phyloP scores from a whole-genome alignment of 2,113 vertebrate genomes.

The Smithornis capensis region DNA sequence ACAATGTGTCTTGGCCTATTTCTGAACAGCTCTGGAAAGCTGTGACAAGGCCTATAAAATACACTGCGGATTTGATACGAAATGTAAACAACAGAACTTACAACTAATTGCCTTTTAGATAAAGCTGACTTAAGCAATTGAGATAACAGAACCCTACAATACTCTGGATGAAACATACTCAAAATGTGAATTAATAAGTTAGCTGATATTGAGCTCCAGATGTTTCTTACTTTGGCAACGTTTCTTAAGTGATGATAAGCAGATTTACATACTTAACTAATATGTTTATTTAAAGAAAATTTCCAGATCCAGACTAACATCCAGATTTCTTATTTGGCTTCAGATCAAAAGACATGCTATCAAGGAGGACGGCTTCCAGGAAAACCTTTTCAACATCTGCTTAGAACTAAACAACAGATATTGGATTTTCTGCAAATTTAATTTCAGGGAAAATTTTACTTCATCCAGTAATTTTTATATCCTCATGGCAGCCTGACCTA shows the following conservation, averaged over 20 bases:
- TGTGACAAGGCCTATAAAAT: background rate
- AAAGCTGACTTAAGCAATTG: slow-evolving; percentile 74
- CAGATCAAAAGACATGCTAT: slow-evolving; percentile 74
- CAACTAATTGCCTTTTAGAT: slow-evolving; percentile 65
- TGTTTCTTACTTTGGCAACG: slow-evolving; percentile 72
- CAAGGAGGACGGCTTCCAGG: slow-evolving; percentile 66
- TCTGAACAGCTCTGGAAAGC: slow-evolving; percentile 13
- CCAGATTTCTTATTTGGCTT: slow-evolving; percentile 78
- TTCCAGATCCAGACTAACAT: slow-evolving; percentile 77
- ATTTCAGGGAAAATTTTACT: slow-evolving; percentile 71
- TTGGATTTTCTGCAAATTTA: slow-evolving; percentile 66
- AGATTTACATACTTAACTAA: slow-evolving; percentile 83
- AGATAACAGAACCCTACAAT: slow-evolving; percentile 69
- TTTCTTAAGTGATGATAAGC: slow-evolving; percentile 76
- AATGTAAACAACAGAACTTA: slow-evolving; percentile 61
- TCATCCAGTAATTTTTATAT: slow-evolving; percentile 62
- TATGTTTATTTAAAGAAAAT: slow-evolving; percentile 81
- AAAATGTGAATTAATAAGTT: slow-evolving; percentile 76
- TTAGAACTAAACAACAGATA: slow-evolving; percentile 74
- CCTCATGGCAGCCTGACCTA: slow-evolving; percentile 63
- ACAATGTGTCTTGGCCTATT: background rate
- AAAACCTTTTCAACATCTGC: slow-evolving; percentile 78
- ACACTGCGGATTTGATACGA: background rate
- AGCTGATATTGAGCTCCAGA: slow-evolving; percentile 73
- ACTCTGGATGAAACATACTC: slow-evolving; percentile 56